Base-by-base conservation (phyloP, 2,113 vertebrate species). In the Lepus europaeus region DNA sequence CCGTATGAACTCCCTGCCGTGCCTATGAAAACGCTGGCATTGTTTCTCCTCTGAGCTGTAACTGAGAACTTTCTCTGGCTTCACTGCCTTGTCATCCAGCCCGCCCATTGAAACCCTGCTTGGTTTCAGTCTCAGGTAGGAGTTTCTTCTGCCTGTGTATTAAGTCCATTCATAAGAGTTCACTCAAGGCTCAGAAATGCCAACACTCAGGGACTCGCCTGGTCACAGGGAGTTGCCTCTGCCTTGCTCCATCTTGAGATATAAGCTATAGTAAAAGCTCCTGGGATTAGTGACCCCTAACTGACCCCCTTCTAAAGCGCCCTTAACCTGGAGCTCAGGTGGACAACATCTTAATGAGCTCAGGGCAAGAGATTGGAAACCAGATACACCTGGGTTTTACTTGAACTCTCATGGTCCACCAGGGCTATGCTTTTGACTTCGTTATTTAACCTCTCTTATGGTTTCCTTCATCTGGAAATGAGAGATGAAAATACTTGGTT, bases 401-500 rank as follows among this genome's bases (percentile, higher is more conserved):
- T 39, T 17, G 20, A 63, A 51, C 29, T 5, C 5, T 13, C 70
- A 61, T 10, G 19, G 39, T 39, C 68, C 11, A 73, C 17, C 12
- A 11, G 45, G 6, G 36, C 8, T 49, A 29, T 78, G 70, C 59
- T 36, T 90, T 77, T 63, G 82, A 59, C 25, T 27, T 31, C 14
- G 16, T 49, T 79, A 72, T 25, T 53, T 73, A 70, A 59, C 33
- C 19, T 68, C n/a, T 64, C 53, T 31, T 27, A 61, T 56, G 27
- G 39, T 88, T 82, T 68, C n/a, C 59, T 19, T 93, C 17, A 70
- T 89, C 51, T 91, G 56, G 39, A 79, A 80, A 89, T 76, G 74
- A 79, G 56, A 31, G 31, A 61, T 70, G 82, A 73, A 39, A 39
- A 91, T 23, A 66, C 10, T 66, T 66, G 82, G 6, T 66, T 17